Percentiles rank a stretch among this genome's conserved stretches.
Evolutionary conservation across 1,140 invertebrate species (phyloP).

Genomic region (Drosophila lowei): DNA sequence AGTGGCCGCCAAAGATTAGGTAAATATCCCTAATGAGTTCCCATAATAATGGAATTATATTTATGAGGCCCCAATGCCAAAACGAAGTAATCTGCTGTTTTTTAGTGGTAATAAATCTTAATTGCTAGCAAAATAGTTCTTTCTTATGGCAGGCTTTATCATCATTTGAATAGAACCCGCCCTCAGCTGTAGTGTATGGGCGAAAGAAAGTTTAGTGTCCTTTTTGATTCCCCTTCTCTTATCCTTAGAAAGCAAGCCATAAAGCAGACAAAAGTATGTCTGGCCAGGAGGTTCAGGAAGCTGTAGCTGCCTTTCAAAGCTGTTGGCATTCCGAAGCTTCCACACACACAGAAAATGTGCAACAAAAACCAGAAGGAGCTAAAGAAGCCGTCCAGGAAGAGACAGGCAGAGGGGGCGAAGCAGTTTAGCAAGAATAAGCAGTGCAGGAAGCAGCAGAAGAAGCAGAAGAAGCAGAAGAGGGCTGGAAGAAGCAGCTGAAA

Average conservation of each 20-base stretch:
- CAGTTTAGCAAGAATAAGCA: neutral
- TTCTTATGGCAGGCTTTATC: too few relatives aligned
- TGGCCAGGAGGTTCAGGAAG: conserved; percentile 27
- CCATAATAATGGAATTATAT: too few relatives aligned
- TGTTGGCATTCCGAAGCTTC: conserved; percentile 34
- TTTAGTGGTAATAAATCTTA: too few relatives aligned
- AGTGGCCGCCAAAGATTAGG: too few relatives aligned
- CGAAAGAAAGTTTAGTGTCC: too few relatives aligned
- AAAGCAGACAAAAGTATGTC: conserved; percentile 20
- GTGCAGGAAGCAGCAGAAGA: neutral
- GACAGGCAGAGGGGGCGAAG: neutral
- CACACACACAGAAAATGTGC: conserved; percentile 14
- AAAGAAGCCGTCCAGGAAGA: conserved; percentile 1
- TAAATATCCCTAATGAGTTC: too few relatives aligned
- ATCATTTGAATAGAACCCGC: too few relatives aligned
- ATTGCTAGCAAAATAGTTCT: too few relatives aligned
- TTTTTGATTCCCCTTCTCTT: neutral
- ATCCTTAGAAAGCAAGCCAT: neutral
- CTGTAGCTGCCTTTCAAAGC: conserved; percentile 37
- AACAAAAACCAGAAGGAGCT: conserved; percentile 15
- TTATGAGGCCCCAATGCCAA: too few relatives aligned
- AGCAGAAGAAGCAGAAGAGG: neutral
- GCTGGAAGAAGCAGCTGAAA: neutral
- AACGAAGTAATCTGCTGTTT: too few relatives aligned
- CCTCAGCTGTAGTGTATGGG: too few relatives aligned